Conservation (phyloP, 2,797 vertebrate species). For the Poeciliopsis gracilis region DNA sequence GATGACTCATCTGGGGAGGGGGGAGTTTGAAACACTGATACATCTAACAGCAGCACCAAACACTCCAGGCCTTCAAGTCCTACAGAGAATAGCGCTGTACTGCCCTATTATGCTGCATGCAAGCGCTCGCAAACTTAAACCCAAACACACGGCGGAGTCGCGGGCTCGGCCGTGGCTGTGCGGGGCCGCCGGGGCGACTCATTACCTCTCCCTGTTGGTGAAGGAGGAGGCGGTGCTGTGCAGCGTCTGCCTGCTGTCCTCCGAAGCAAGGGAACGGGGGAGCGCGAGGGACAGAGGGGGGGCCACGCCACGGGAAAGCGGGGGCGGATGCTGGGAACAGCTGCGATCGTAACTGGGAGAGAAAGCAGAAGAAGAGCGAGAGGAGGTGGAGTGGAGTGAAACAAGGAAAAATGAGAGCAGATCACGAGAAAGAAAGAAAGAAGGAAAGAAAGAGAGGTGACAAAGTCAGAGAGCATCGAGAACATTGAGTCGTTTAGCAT, state of each 20-base stretch:
- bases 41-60: conserved; percentile 54
- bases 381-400: neutral
- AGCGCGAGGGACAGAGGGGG: conserved; percentile 83
- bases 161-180: conserved; percentile 33
- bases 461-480: conserved; percentile 56
- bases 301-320: conserved; percentile 79
- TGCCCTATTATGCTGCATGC: conserved; percentile 61
- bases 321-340: conserved; percentile 83
- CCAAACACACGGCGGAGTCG: conserved; percentile 42
- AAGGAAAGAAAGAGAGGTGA: conserved; percentile 28
- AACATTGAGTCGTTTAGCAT: conserved; percentile 64
- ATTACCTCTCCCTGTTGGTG: conserved; percentile 86
- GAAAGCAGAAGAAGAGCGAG: conserved; percentile 3
- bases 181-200: conserved; percentile 58
- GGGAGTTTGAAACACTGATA: conserved; percentile 60
- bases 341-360: conserved; percentile 83
- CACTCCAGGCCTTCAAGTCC: conserved; percentile 58
- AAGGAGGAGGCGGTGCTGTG: conserved; percentile 84
- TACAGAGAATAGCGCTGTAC: conserved; percentile 50
- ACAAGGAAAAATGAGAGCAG: conserved; percentile 4
- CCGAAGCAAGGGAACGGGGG: conserved; percentile 80
- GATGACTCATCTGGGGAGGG: conserved; percentile 70
- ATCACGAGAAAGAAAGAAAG: conserved; percentile 26
- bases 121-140: conserved; percentile 34
- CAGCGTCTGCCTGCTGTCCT: conserved; percentile 85